Percentiles rank a stretch among this genome's conserved stretches.
Evolutionary conservation across 2,113 vertebrate genomes (phyloP).

Genomic region (Triplophysa dalaica): DNA sequence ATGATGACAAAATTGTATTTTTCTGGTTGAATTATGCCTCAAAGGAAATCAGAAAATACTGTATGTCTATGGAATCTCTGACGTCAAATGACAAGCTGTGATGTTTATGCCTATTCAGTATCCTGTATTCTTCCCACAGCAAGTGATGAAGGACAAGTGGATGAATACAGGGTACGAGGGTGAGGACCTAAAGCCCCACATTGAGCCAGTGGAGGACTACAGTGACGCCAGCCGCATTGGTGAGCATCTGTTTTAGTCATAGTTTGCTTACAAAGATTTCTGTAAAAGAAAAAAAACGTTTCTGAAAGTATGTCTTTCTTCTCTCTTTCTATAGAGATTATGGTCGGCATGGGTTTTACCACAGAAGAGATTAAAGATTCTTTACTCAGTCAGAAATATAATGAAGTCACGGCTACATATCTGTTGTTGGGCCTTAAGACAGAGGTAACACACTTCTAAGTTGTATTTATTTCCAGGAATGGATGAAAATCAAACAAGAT

Average conservation of each 20-base stretch:
- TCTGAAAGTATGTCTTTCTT: neutral
- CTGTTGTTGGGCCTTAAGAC: constrained; percentile 88
- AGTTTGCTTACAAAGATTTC: neutral
- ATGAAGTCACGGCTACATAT: constrained; percentile 93
- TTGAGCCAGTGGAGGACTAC: constrained; percentile 73
- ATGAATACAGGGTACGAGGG: constrained; percentile 89
- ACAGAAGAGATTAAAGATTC: constrained; percentile 91
- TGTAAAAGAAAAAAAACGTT: neutral
- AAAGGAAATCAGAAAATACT: too few relatives aligned
- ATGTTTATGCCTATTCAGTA: constrained; percentile 16
- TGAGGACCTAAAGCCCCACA: constrained; percentile 87
- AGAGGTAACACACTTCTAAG: constrained; percentile 62
- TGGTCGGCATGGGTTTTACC: constrained; percentile 94
- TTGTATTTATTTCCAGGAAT: too few relatives aligned
- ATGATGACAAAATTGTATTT: too few relatives aligned
- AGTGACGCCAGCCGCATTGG: constrained; percentile 55
- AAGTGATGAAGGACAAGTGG: constrained; percentile 99
- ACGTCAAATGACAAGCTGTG: neutral
- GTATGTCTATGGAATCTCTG: too few relatives aligned
- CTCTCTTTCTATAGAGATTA: constrained; percentile 79
- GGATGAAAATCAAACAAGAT: too few relatives aligned
- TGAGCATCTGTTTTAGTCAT: neutral
- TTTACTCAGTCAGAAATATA: constrained; percentile 89
- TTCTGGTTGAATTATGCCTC: too few relatives aligned
- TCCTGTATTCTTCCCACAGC: constrained; percentile 65